Base-by-base conservation (phyloP, 2,797 vertebrate genomes). In the Hemibagrus guttatus region DNA sequence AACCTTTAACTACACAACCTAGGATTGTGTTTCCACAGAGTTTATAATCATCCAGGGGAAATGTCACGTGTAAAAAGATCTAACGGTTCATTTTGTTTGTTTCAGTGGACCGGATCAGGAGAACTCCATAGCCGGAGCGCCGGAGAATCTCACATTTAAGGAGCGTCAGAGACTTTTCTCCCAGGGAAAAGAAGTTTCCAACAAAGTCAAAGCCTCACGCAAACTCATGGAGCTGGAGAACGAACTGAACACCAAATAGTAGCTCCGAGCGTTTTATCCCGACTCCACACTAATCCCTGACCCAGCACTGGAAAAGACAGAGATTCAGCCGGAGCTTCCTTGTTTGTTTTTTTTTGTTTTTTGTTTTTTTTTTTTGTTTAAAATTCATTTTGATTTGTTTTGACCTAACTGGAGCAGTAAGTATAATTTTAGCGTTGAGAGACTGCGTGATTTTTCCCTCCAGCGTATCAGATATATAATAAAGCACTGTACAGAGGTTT, bases 151-250 rank as follows among this genome's bases (percentile, higher is more conserved):
- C 93, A 98, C 98, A 0, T 99, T 99, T 93, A 97, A 95, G 92
- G 98, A 99, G 91, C 98, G 98, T 89, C 98, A 99, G 75, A 97
- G 98, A 88, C 98, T 99, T 88, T 99, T 99, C 93, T 99, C 98
- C 84, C 98, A 99, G 93, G 98, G 98, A 90, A 98, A 98, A 88
- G 98, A 99, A 91, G 97, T 99, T 89, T 98, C 98, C 88, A 96
- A 97, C 92, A 99, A 98, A 95, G 97, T 99, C 82, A 99, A 99
- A 89, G 98, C 98, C 69, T 99, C 98, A 14, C 96, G 98, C 80
- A 99, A 98, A 93, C 93, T 99, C 84, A 99, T 96, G 93, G 98
- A 99, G 93, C 96, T 99, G 95, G 98, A 99, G 95, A 98, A 97
- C 84, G 98, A 99, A 91, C 95, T 99, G 90, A 98, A 98, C 95